A percentile compares a stretch with the other conserved stretches of the same genome.
These are phyloP conservation scores for Drosophila novamexicana DNA, from an alignment of 1,140 invertebrate species.

Conservation along the genomic window DNA sequence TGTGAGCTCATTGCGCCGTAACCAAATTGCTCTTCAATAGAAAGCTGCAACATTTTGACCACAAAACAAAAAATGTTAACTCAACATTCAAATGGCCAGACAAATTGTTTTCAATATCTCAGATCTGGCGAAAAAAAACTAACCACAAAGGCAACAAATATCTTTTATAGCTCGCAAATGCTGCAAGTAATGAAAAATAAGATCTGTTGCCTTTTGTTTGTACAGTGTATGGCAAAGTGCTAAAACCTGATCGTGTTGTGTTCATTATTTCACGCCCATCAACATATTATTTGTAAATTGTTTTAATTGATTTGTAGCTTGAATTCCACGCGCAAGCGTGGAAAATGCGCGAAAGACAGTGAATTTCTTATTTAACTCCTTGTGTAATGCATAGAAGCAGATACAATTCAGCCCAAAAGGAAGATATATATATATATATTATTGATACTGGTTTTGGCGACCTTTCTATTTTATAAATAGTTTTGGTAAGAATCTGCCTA, in stretches of 20 bases:
- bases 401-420: too few species aligned
- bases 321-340: neutral
- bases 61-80: conserved; percentile 8
- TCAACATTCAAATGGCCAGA: conserved; percentile 28
- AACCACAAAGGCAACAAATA: conserved; percentile 2
- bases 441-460: too few species aligned
- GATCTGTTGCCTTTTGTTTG: neutral
- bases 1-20: conserved; percentile 47
- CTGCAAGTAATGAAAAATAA: conserved; percentile 1
- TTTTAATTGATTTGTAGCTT: conserved; percentile 9
- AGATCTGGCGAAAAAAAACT: conserved; percentile 9
- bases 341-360: neutral
- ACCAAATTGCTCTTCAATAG: conserved; percentile 42
- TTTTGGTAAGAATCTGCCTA: too few species aligned
- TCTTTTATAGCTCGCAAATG: conserved; percentile 7
- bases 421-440: too few species aligned
- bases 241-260: conserved; percentile 2
- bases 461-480: too few species aligned
- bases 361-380: neutral
- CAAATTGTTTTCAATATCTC: conserved; percentile 29
- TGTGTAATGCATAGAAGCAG: too few species aligned
- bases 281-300: neutral
- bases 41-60: conserved; percentile 35
- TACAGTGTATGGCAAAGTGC: neutral
- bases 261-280: conserved; percentile 2